phyloP scores from a whole-genome alignment of 2,113 vertebrate species.

The Podarcis raffonei region DNA sequence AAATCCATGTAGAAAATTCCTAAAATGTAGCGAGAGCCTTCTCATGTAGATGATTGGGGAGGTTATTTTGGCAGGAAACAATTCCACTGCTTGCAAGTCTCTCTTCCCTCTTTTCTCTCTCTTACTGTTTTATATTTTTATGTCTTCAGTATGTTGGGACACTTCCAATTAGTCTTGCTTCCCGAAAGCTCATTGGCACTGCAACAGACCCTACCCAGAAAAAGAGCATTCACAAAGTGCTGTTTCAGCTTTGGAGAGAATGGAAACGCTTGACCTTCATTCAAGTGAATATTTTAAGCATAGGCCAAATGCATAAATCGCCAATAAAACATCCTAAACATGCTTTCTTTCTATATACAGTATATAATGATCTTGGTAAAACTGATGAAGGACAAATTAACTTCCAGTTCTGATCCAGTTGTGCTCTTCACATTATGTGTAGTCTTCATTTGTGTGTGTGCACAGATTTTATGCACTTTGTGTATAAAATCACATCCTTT shows the following conservation, averaged over 20 bases:
- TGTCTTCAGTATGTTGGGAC: slow-evolving; percentile 1
- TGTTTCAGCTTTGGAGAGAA: neutral
- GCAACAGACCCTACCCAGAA: slow-evolving; percentile 36
- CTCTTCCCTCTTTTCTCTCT: neutral
- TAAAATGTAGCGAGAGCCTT: neutral
- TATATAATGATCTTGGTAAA: slow-evolving; percentile 14
- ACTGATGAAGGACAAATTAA: slow-evolving; percentile 16
- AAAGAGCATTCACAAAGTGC: slow-evolving; percentile 21
- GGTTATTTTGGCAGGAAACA: neutral
- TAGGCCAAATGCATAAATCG: slow-evolving; percentile 58
- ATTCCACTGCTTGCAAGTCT: neutral
- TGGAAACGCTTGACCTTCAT: slow-evolving; percentile 38
- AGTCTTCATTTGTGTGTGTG: neutral
- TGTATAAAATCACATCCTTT: neutral
- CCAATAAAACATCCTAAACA: slow-evolving; percentile 66
- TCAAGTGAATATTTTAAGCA: slow-evolving; percentile 58
- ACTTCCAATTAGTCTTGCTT: neutral
- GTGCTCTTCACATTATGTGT: slow-evolving; percentile 34
- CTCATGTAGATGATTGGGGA: neutral
- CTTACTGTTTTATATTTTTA: neutral
- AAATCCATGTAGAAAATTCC: neutral
- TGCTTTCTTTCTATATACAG: neutral
- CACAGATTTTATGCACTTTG: neutral
- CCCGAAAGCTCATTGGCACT: neutral
- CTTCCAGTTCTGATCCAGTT: neutral